phyloP scores from a whole-genome alignment of 2,888 invertebrate genomes.

The Physocephala rufipes region DNA sequence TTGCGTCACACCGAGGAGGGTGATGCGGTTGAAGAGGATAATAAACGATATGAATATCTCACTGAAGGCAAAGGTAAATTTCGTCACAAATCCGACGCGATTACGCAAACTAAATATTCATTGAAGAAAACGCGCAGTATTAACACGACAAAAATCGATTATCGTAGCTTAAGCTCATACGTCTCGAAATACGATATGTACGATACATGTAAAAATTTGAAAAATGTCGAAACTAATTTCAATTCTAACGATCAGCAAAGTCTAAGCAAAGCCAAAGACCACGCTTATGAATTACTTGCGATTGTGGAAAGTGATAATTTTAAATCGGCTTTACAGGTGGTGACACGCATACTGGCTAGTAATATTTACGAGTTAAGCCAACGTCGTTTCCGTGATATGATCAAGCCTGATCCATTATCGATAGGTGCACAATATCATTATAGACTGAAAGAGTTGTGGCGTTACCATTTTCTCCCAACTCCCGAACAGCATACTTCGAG shows the following conservation, averaged over 20 bases:
- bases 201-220: constrained; percentile 72
- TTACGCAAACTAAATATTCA: constrained; percentile 74
- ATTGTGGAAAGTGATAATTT: constrained; percentile 65
- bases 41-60: constrained; percentile 74
- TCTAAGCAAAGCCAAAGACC: constrained; percentile 64
- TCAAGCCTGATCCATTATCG: constrained; percentile 71
- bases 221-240: constrained; percentile 57
- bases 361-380: constrained; percentile 74
- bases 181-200: constrained; percentile 83
- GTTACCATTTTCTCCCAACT: constrained; percentile 68
- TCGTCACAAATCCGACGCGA: constrained; percentile 71
- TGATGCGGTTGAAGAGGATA: constrained; percentile 70
- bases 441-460: constrained; percentile 75
- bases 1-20: constrained; percentile 72
- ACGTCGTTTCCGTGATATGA: constrained; percentile 75
- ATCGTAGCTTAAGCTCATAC: constrained; percentile 71
- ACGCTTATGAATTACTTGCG: constrained; percentile 54
- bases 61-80: constrained; percentile 75
- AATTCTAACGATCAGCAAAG: constrained; percentile 66
- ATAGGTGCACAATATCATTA: constrained; percentile 75
- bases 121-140: constrained; percentile 74
- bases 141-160: constrained; percentile 68
- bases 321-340: constrained; percentile 72
- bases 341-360: constrained; percentile 78
- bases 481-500: constrained; percentile 66